Evolutionary conservation across 2,888 invertebrate species (phyloP), one percentile per base, ranked within the genome.

Genomic region (Drosophila gaucha): DNA sequence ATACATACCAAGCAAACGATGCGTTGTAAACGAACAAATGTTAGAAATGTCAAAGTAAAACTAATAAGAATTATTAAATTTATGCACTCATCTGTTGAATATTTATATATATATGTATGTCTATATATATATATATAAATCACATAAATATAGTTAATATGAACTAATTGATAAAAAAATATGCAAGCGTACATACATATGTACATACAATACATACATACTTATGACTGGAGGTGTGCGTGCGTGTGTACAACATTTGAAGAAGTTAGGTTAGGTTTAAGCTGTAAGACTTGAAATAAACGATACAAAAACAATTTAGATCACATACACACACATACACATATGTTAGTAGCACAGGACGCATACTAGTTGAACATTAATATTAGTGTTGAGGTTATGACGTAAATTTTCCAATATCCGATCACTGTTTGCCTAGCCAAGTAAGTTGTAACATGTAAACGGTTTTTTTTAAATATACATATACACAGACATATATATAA

Each of bases 81-180:
- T 80, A 80, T 86, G 87, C 87, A 80, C 85, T 77, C 74, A 69
- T 79, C 86, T 86, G 80, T 80, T 86, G 67, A 86, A 85, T 85
- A 74, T 83, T 69, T 80, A 74, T 69, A 83, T 52, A 44, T 51
- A 68, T 60, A 50, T 67, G 60, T 57, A 58, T 46, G 39, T 35
- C 30, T 14, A 36, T 36, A 24, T 14, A 86, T 86, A 67, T 80
- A 63, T 83, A 68, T 78, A 72, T 51, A 43, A 46, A 59, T 60
- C 43, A 52, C 24, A 41, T 26, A 41, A 33, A 52, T 39, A 62
- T 86, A 80, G 80, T 65, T 80, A 83, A 76, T 62, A 80, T 84
- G 63, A 77, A 80, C 67, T 73, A 76, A 86, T 73, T 78, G 77
- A 69, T 72, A 62, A 75, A 69, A 68, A 62, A 75, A 73, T 35